Conservation (phyloP, 2,888 invertebrate genomes). For the Heliconius cydno region DNA sequence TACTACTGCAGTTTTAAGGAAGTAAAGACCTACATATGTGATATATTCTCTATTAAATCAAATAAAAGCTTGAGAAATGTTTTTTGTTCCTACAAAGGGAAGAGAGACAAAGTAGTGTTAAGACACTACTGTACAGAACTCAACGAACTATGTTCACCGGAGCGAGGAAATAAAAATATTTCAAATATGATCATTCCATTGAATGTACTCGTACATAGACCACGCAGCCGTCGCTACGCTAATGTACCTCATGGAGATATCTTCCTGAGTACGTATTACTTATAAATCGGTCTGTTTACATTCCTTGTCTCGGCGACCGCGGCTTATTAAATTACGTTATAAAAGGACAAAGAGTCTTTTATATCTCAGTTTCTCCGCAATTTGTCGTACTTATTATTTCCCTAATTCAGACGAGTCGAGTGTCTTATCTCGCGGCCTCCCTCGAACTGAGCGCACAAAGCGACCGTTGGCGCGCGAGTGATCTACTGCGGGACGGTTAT, state of each 20-base stretch:
- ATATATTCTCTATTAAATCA: neutral
- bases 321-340: slow-evolving; percentile 15
- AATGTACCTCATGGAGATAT: too few species aligned
- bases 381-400: slow-evolving; percentile 22
- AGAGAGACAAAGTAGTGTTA: too few species aligned
- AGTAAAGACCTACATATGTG: neutral
- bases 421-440: slow-evolving; percentile 18
- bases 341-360: slow-evolving; percentile 9
- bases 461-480: slow-evolving; percentile 9
- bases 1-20: neutral
- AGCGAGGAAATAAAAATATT: too few species aligned
- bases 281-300: neutral
- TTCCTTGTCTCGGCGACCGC: neutral
- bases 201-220: too few species aligned
- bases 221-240: neutral
- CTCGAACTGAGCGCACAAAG: slow-evolving; percentile 9
- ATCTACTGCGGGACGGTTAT: slow-evolving; percentile 21
- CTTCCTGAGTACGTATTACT: neutral
- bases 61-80: too few species aligned
- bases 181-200: too few species aligned
- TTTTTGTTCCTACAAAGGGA: too few species aligned
- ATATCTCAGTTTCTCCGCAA: slow-evolving; percentile 19
- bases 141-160: too few species aligned
- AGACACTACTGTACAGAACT: too few species aligned
- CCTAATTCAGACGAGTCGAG: slow-evolving; percentile 18